These are phyloP conservation scores for Nudaria mundana DNA, from an alignment of 2,888 invertebrate species.

Conservation along the genomic window DNA sequence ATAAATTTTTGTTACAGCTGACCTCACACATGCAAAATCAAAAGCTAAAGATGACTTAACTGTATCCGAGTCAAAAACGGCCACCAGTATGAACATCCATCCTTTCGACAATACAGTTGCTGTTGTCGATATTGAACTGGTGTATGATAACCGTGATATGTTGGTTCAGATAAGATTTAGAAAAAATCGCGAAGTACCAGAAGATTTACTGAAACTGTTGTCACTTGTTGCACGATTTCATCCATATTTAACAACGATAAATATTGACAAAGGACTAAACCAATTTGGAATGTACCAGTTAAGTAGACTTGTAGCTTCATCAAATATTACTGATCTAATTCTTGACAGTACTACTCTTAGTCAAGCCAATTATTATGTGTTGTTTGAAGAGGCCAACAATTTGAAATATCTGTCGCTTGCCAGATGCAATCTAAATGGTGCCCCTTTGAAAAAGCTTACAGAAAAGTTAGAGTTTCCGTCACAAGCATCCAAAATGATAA, in stretches of 20 bases:
- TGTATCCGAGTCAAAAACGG: neutral
- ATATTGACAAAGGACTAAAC: slow-evolving; percentile 1
- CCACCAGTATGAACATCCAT: neutral
- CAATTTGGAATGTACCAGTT: slow-evolving; percentile 1
- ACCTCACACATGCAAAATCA: neutral
- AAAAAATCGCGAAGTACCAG: neutral
- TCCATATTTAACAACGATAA: neutral
- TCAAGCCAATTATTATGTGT: slow-evolving; percentile 40
- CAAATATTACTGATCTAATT: slow-evolving; percentile 4
- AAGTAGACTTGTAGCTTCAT: neutral
- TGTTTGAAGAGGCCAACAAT: slow-evolving; percentile 33
- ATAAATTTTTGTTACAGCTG: too few relatives aligned
- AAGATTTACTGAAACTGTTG: neutral
- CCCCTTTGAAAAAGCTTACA: slow-evolving; percentile 39
- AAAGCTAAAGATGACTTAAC: neutral
- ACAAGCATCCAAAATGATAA: slow-evolving; percentile 41
- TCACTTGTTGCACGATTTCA: slow-evolving; percentile 1
- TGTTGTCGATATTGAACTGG: neutral
- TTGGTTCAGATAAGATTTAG: slow-evolving; percentile 1
- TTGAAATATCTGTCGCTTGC: slow-evolving; percentile 44
- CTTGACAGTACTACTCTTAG: slow-evolving; percentile 1
- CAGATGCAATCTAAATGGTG: slow-evolving; percentile 49
- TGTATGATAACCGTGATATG: neutral
- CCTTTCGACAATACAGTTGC: too few relatives aligned
- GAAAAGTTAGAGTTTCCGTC: slow-evolving; percentile 23